These are phyloP conservation scores for Pyrocoelia pectoralis DNA, from an alignment of 2,888 invertebrate species.

Conservation along the genomic window DNA sequence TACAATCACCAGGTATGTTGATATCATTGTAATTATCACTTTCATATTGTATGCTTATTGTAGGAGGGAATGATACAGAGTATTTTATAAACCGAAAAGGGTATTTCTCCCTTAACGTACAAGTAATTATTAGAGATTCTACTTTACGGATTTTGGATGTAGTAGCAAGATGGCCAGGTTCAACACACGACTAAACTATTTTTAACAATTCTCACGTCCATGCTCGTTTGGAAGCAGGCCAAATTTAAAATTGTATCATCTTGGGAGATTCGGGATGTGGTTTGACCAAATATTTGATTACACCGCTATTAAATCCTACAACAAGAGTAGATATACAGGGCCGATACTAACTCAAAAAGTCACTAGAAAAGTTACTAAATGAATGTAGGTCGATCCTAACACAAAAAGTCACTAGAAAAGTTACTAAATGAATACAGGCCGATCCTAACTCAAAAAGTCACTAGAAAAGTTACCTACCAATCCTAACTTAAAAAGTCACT, in stretches of 20 bases:
- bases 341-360: no score
- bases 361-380: no score
- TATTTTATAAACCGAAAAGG: not conserved
- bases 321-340: no score
- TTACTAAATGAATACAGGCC: no score
- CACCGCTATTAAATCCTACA: not conserved
- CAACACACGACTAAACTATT: constrained; percentile 47
- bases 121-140: not conserved
- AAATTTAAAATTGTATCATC: not conserved
- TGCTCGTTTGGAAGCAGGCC: not conserved
- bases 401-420: no score
- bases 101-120: not conserved
- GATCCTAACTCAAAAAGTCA: no score
- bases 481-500: no score
- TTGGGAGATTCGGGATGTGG: not conserved
- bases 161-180: constrained; percentile 44
- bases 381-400: no score
- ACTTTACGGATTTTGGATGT: not conserved
- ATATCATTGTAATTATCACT: no score
- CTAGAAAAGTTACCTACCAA: no score
- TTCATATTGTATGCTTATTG: no score
- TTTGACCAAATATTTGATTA: not conserved
- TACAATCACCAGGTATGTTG: constrained; percentile 43
- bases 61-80: not conserved
- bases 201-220: constrained; percentile 2